A percentile compares a stretch with the other conserved stretches of the same genome.
phyloP scores from a whole-genome alignment of 2,888 invertebrate genomes.

The Lasioglossum figueresi region DNA sequence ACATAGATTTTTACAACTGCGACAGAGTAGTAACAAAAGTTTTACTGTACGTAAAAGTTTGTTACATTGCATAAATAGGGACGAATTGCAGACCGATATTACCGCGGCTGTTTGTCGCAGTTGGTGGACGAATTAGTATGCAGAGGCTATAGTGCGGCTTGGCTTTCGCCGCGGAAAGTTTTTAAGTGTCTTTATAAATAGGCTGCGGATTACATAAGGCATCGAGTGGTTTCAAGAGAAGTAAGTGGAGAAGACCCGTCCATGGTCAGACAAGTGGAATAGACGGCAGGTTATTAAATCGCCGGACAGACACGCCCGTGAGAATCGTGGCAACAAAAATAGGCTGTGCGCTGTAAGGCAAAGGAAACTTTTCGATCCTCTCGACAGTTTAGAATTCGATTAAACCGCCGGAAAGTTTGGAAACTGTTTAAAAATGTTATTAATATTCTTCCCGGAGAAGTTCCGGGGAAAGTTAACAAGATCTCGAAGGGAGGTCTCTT shows the following conservation, averaged over 20 bases:
- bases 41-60: not conserved
- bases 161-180: not conserved
- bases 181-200: slow-evolving; percentile 17
- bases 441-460: slow-evolving; percentile 28
- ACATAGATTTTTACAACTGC: not conserved
- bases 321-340: slow-evolving; percentile 22
- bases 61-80: not conserved
- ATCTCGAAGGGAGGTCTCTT: not conserved
- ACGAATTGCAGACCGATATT: not conserved
- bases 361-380: slow-evolving; percentile 25
- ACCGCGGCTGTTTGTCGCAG: not conserved
- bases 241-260: slow-evolving; percentile 10
- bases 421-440: slow-evolving; percentile 23
- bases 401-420: slow-evolving; percentile 14
- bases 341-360: not conserved
- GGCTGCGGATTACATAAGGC: not conserved
- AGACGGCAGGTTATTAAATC: slow-evolving; percentile 12
- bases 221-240: not conserved
- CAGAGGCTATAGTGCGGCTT: not conserved
- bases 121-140: not conserved
- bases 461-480: not conserved
- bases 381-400: slow-evolving; percentile 43
- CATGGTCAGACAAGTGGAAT: slow-evolving; percentile 18
- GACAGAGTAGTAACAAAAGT: not conserved
- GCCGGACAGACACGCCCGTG: not conserved